Evolutionary conservation across 2,888 invertebrate genomes (phyloP), one percentile per base, ranked within the genome.

Genomic region (Dryococelus australis): DNA sequence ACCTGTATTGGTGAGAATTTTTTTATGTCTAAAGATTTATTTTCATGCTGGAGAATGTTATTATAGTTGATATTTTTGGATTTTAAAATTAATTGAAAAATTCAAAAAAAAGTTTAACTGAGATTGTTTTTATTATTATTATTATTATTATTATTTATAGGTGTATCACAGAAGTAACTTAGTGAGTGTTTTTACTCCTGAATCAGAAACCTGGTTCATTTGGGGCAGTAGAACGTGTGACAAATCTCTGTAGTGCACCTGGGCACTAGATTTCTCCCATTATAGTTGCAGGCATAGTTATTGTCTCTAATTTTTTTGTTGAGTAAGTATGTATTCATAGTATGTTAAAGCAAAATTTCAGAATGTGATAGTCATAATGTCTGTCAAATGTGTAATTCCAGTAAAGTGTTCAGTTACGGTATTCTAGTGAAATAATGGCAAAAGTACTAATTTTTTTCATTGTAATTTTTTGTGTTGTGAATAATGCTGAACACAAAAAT

Each of bases 201-300:
- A n/a, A 65, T 65, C 20, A 65, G n/a, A n/a, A 10, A 65, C 3
- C 24, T 65, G 65, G 10, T n/a, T 65, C n/a, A n/a, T n/a, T 16
- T 10, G 65, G 65, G 16, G 65, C 65, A 65, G n/a, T 65, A 65
- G 65, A 65, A 1, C 47, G 6, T 65, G 24, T 24, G 65, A 65
- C 65, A 65, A 20, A 65, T 65, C 65, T 65, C 65, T 65, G 65
- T 65, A 65, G 65, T 65, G 65, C 65, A 65, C 65, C 65, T 65
- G 65, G 12, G 20, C 65, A 24, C 24, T 10, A 65, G 6, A 12
- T 65, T 24, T n/a, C 24, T 65, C 65, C 65, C 65, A 65, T 1
- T 65, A 20, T 65, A 65, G 65, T 8, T n/a, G n/a, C 16, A 65
- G 65, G n/a, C 8, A 2, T 65, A 65, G 65, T 16, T 65, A 65